phyloP scores from a whole-genome alignment of 92 coral and sea anemone species.

The Isaurus tuberculatus region DNA sequence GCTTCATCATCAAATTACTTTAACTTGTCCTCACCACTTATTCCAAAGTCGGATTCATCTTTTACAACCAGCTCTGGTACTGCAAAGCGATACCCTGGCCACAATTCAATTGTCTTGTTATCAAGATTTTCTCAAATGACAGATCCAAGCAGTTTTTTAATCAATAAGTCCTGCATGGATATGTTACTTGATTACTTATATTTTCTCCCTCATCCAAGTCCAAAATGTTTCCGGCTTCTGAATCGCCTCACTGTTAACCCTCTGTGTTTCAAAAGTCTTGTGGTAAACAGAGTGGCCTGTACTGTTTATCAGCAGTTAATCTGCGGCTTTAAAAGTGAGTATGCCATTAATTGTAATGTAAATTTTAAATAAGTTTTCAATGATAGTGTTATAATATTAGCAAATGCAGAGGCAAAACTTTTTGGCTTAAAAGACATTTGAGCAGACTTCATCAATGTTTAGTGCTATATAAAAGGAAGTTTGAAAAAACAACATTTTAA shows the following conservation, averaged over 20 bases:
- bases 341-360: not conserved
- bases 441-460: too few species aligned
- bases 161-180: conserved; percentile 79
- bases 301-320: conserved; percentile 82
- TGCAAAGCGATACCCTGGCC: conserved; percentile 68
- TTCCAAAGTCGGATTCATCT: conserved; percentile 33
- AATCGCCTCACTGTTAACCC: conserved; percentile 68
- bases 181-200: conserved; percentile 75
- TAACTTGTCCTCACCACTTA: not conserved
- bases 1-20: not conserved
- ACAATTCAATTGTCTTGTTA: conserved; percentile 72
- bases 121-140: conserved; percentile 88
- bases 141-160: conserved; percentile 68
- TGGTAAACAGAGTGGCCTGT: conserved; percentile 75
- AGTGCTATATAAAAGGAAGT: too few species aligned
- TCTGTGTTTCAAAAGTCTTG: conserved; percentile 75
- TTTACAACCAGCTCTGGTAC: conserved; percentile 39
- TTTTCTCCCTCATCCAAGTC: conserved; percentile 70
- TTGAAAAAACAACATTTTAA: too few species aligned
- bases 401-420: too few species aligned
- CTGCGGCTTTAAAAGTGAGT: conserved; percentile 56
- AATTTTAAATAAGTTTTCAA: too few species aligned
- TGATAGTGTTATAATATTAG: too few species aligned
- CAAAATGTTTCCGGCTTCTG: conserved; percentile 83
- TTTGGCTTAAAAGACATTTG: too few species aligned